Base-by-base conservation (phyloP, 2,888 invertebrate species). In the Quadroppia sp. region DNA sequence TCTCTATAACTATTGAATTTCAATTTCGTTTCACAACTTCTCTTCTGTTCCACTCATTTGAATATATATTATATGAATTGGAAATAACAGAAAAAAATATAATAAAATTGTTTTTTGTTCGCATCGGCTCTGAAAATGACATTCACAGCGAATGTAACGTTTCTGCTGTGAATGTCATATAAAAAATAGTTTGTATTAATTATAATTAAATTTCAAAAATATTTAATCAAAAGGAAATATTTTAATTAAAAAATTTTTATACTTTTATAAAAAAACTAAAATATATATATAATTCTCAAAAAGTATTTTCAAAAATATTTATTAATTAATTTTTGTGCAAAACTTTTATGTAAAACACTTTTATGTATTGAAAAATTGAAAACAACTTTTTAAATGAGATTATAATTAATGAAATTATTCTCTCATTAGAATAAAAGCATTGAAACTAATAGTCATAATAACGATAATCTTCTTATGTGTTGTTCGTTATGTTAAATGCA, bases 1-100 rank as follows among this genome's bases (percentile, higher is more conserved):
- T 56, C 56, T 30, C 56, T 30, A 56, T 30, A 9, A 13, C 64
- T 64, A 64, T 64, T 64, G 64, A 40, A 64, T 64, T 64, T 64
- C 64, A 64, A 64, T 64, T 64, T 20, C 28, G 17, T 56, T 56
- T 56, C 17, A 28, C 28, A 56, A 15, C 30, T 13, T 28, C 56
- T 56, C 25, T 53, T 17, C 0, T 53, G 23, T 25, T 3, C 7
- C 11, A 56, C 56, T 56, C 15, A 56, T 56, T 56, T 56, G 56
- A 56, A 56, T 56, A 56, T 56, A 56, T 30, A 56, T 56, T 56
- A 28, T 56, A 28, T 28, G 23, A 53, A 23, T 23, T 23, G 50
- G 20, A 50, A 50, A 17, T 50, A n/a, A 20, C n/a, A 53, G 25
- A 53, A 48, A 48, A 6, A n/a, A 53, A 53, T 23, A 7, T 13